Base-by-base conservation (phyloP, 2,113 vertebrate genomes). In the Burhinus oedicnemus region DNA sequence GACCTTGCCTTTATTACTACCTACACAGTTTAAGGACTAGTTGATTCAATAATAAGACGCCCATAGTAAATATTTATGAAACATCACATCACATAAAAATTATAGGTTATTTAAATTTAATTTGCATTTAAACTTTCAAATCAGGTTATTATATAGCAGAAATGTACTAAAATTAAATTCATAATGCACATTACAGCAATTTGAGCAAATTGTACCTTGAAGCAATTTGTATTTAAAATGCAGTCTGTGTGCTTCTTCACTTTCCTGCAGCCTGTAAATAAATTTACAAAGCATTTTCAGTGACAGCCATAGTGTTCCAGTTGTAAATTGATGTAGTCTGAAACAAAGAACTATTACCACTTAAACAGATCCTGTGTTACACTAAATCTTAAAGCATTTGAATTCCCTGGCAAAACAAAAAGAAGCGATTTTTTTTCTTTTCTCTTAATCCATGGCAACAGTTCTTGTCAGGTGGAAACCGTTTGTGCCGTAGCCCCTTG, bases 101-200 rank as follows among this genome's bases (percentile, higher is more conserved):
- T 96, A 97, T 47, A 89, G 81, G 88, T 92, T 97, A 95, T 96
- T 97, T 95, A 93, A 95, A 97, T 96, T 91, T 97, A 97, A 97
- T 97, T 97, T 96, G 71, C 86, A 93, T 95, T 96, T 96, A 87
- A 95, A 85, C 87, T 96, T 96, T 90, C 93, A 97, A 94, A 96
- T 96, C 94, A 68, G 89, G 83, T 97, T 97, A 97, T 97, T 97
- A 96, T 97, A 96, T 87, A 70, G 88, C 57, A 87, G 89, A 95
- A 96, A 97, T 91, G 54, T 83, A 90, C 91, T 69, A 87, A 96
- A 97, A 97, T 97, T 97, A 97, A 97, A 97, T 97, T 95, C 96
- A 96, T 97, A 97, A 97, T 94, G 89, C 80, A 78, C 93, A 96
- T 96, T 96, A 97, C 90, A 96, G 93, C 95, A 92, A 97, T 94